phyloP scores from a whole-genome alignment of 2,888 invertebrate species.

The Siphonodentalium dalli region DNA sequence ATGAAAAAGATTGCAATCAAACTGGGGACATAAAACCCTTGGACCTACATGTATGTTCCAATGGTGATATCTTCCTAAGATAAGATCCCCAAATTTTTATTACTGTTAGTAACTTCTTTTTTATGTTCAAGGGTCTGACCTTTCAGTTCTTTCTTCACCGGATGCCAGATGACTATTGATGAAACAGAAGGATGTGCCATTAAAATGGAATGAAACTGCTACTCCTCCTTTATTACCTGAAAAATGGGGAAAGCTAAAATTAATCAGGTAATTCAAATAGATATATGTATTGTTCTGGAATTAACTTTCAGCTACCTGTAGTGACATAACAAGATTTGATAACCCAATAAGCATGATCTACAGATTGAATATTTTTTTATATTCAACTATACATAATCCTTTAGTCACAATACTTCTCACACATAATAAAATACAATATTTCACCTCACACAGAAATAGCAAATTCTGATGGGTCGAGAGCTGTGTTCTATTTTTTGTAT shows the following conservation, averaged over 20 bases:
- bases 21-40: too few relatives aligned
- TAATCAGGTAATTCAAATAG: not conserved
- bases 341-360: not conserved
- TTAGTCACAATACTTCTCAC: too few relatives aligned
- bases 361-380: not conserved
- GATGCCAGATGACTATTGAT: constrained; percentile 62
- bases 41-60: too few relatives aligned
- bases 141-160: constrained; percentile 55
- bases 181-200: constrained; percentile 63
- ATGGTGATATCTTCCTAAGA: too few relatives aligned
- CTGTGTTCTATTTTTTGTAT: too few relatives aligned
- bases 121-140: constrained; percentile 43
- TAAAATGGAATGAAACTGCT: constrained; percentile 60
- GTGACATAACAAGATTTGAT: not conserved
- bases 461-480: too few relatives aligned
- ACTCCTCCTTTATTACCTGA: constrained; percentile 65
- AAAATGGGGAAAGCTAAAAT: constrained; percentile 10
- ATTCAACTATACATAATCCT: not conserved
- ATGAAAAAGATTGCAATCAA: too few relatives aligned
- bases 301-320: not conserved
- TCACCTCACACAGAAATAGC: too few relatives aligned
- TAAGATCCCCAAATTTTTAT: too few relatives aligned
- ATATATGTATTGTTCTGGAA: too few relatives aligned
- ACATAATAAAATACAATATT: too few relatives aligned
- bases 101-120: too few relatives aligned